Base-by-base conservation (phyloP, 2,113 vertebrate genomes). In the Acrocephalus kingi region DNA sequence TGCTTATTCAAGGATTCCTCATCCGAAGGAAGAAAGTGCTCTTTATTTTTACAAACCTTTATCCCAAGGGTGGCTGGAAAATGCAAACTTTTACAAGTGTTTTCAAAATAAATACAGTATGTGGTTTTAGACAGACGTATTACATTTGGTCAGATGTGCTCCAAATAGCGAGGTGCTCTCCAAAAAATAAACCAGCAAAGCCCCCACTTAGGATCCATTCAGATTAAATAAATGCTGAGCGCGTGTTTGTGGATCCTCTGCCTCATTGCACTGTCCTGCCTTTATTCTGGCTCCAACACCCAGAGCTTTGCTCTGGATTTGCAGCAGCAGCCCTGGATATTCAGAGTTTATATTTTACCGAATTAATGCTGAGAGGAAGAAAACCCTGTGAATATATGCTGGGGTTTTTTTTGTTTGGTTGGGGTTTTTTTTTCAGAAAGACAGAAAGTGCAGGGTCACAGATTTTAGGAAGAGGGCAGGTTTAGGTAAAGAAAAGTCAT, bases 101-200 rank as follows among this genome's bases (percentile, higher is more conserved):
- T 99, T 99, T 98, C 98, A 99, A 98, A 99, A 99, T 98, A 99
- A 99, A 99, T 98, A 98, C 95, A 93, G 97, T 87, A 23, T 96
- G 96, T 97, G 97, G 96, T 97, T 98, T 97, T 93, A 97, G 97
- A 95, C 87, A 90, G 97, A 94, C 96, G 33, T 37, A 58, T 90
- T 96, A 68, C 97, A 87, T 96, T 97, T 84, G 97, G 97, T 97
- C 97, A 97, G 95, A 97, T 97, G 92, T 89, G 97, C 96, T 96
- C 85, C 46, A 64, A 94, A 94, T 84, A 96, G 85, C 81, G 96
- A 98, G 93, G 93, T 91, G 54, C 87, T 95, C 94, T 97, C 94
- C 95, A 91, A 91, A 97, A 96, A 95, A 96, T 93, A 94, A 97
- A 86, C 89, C 91, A 87, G 61, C 84, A 78, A 82, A 96, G 81